Conservation (phyloP, 2,113 vertebrate species). For the Apus apus region DNA sequence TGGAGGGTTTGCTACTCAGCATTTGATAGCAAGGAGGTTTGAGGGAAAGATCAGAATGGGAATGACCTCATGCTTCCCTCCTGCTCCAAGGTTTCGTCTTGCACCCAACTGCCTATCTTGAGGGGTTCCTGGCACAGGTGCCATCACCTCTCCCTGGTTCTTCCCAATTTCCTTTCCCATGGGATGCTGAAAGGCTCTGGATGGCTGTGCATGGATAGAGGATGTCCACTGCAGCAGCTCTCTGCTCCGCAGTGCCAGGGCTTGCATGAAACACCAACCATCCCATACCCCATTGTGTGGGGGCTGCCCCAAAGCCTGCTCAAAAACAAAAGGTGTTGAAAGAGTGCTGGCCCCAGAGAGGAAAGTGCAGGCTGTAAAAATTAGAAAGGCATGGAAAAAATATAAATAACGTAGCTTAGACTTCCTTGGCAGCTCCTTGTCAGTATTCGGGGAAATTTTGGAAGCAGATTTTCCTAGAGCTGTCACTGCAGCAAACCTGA, state of each 20-base stretch:
- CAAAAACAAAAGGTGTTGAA: neutral
- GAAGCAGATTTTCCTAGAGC: slow-evolving; percentile 18
- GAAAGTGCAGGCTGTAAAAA: neutral
- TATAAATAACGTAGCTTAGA: neutral
- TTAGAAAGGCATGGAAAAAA: neutral
- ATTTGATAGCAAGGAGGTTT: neutral
- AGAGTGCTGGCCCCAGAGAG: neutral
- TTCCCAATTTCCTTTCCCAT: neutral
- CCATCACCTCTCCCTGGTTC: neutral
- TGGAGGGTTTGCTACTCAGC: neutral
- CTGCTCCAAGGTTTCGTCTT: neutral
- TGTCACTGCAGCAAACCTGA: slow-evolving; percentile 27
- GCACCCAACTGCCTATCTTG: neutral
- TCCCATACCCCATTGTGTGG: rapidly evolving
- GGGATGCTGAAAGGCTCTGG: neutral
- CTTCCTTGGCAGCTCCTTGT: neutral
- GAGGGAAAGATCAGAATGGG: neutral
- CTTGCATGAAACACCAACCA: neutral
- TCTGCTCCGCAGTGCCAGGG: neutral
- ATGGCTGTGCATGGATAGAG: rapidly evolving
- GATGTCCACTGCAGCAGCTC: neutral
- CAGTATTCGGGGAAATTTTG: neutral
- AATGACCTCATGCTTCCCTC: rapidly evolving
- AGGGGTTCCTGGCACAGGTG: neutral
- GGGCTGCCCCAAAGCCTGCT: neutral